These are phyloP conservation scores for Manis javanica DNA, from an alignment of 2,797 vertebrate species.

Conservation along the genomic window DNA sequence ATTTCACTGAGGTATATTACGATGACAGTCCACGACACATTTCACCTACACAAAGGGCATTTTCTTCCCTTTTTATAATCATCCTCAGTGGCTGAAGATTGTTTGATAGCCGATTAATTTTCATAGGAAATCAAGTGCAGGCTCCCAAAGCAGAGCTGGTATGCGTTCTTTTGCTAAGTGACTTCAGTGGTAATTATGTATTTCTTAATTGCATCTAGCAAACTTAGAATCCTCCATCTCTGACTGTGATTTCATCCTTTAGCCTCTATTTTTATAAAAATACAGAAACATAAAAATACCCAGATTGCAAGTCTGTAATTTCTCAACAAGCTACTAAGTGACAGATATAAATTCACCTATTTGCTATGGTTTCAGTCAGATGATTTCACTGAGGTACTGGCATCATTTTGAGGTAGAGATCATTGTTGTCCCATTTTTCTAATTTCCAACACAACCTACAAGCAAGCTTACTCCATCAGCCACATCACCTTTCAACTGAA, in stretches of 20 bases:
- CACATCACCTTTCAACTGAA: conserved; percentile 44
- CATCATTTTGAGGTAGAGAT: conserved; percentile 91
- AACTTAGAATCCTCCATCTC: conserved; percentile 86
- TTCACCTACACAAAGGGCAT: conserved; percentile 99
- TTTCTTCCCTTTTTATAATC: conserved; percentile 99
- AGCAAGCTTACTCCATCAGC: conserved; percentile 8
- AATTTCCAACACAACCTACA: conserved; percentile 73
- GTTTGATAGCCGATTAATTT: conserved; percentile 99
- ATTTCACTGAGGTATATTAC: conserved; percentile 99
- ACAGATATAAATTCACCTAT: conserved; percentile 97
- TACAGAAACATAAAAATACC: conserved; percentile 94
- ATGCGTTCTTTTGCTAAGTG: conserved; percentile 91
- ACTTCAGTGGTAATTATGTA: conserved; percentile 96
- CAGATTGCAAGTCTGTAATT: conserved; percentile 91
- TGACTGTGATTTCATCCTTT: conserved; percentile 89
- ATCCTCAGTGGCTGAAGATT: conserved; percentile 99
- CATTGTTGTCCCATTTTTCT: conserved; percentile 92
- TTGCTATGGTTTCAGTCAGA: conserved; percentile 95
- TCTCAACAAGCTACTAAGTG: conserved; percentile 97
- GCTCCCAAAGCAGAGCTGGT: conserved; percentile 91
- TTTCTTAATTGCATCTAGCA: conserved; percentile 93
- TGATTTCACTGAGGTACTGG: conserved; percentile 94
- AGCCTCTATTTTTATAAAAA: conserved; percentile 86
- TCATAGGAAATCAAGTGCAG: conserved; percentile 99
- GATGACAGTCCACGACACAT: conserved; percentile 99